These are phyloP conservation scores for Syrmaticus mikado DNA, from an alignment of 2,113 vertebrate species.

Conservation along the genomic window DNA sequence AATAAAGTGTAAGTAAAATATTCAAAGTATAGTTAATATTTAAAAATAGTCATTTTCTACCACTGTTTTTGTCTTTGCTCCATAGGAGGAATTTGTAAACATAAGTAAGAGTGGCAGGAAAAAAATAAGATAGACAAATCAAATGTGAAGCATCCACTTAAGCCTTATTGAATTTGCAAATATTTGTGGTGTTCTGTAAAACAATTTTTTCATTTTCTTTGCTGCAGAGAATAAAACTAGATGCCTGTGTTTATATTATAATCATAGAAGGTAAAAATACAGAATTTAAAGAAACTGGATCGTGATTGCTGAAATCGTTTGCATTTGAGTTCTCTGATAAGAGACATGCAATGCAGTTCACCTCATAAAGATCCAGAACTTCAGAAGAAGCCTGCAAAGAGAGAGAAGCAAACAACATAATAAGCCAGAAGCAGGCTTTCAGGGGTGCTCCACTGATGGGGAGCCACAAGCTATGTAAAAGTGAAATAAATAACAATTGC, in stretches of 20 bases:
- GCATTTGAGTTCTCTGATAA: background rate
- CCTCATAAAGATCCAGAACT: background rate
- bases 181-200: background rate
- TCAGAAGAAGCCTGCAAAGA: background rate
- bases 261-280: background rate
- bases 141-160: background rate
- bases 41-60: background rate
- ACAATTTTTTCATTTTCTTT: background rate
- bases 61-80: background rate
- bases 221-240: background rate
- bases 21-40: background rate
- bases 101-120: background rate
- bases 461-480: background rate
- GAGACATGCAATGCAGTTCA: background rate
- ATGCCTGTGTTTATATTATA: background rate
- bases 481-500: background rate
- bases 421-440: background rate
- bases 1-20: background rate
- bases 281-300: background rate
- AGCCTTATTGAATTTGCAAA: background rate
- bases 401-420: background rate
- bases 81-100: background rate
- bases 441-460: background rate
- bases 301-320: background rate
- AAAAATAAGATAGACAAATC: background rate